Evolutionary conservation across 2,888 invertebrate genomes (phyloP), one percentile per base, ranked within the genome.

Genomic region (Cheilosia grossa): DNA sequence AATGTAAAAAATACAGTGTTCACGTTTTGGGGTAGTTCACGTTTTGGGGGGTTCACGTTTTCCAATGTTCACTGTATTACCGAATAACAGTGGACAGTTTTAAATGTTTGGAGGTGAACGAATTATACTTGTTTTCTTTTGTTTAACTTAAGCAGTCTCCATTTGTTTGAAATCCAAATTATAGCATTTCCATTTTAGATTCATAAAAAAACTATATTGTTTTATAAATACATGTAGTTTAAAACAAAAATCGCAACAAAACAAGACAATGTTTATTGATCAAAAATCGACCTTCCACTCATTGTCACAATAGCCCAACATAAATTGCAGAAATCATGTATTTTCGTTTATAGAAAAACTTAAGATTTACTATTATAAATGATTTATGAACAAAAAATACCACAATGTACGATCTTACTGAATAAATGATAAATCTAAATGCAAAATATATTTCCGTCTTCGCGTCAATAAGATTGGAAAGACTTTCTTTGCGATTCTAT

Each of bases 121-220:
- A 77, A 70, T 64, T 70, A 42, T 19, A 17, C 64, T 2, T 53
- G 24, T 24, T 30, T 40, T 27, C 24, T 69, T 53, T 74, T 53
- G 21, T 70, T 58, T 51, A 85, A 85, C 74, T 72, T 81, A 85
- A 85, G 54, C 85, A 85, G 85, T 85, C 85, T 85, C 81, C 61
- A 74, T 56, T 77, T 56, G 17, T 58, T 72, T 44, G 59, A 69
- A 69, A 58, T 42, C 30, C 24, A 59, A 69, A 56, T 73, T 13
- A 21, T 53, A 42, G 37, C 59, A 49, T 77, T 51, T 37, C 19
- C 24, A 42, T 42, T 37, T 21, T 33, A 74, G 37, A 67, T 53
- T 47, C 37, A 44, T 37, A 37, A 30, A 67, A 49, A 56, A 49
- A 15, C 24, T 19, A 17, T 54, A 7, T n/a, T 2, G n/a, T 30